Percentiles rank a stretch among this genome's conserved stretches.
These are phyloP conservation scores for Sphecodes monilicornis DNA, from an alignment of 2,888 invertebrate species.

Conservation along the genomic window DNA sequence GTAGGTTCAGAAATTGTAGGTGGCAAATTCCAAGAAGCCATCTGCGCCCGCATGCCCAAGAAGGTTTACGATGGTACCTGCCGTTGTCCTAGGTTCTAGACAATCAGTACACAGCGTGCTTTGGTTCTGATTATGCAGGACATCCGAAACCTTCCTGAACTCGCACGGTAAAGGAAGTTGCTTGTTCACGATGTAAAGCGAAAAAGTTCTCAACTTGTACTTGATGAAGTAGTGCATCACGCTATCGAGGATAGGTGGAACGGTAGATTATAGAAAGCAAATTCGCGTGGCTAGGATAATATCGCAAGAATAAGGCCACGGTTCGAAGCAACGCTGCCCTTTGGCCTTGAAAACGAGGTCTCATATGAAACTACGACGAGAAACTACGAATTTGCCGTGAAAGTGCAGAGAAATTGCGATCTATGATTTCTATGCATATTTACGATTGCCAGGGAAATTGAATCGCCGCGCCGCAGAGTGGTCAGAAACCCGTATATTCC, in stretches of 20 bases:
- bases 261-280: not conserved
- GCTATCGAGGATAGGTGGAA: not conserved
- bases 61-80: not conserved
- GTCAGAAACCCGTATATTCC: no score
- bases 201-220: not conserved
- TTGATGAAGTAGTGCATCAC: not conserved
- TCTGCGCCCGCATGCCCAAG: not conserved
- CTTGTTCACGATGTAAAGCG: not conserved
- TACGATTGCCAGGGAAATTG: conserved; percentile 33
- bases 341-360: conserved; percentile 59
- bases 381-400: conserved; percentile 59
- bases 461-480: conserved; percentile 3
- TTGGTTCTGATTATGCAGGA: not conserved
- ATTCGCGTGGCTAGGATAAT: conserved; percentile 12
- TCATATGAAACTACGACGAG: conserved; percentile 44
- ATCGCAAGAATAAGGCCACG: conserved; percentile 44
- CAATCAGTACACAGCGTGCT: not conserved
- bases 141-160: not conserved
- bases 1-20: not conserved
- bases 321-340: conserved; percentile 46
- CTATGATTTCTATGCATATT: conserved; percentile 25
- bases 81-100: conserved; percentile 3
- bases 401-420: conserved; percentile 64
- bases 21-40: conserved; percentile 10
- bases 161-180: not conserved